Base-by-base conservation (phyloP, 2,797 vertebrate genomes). In the Sebastes itinus region DNA sequence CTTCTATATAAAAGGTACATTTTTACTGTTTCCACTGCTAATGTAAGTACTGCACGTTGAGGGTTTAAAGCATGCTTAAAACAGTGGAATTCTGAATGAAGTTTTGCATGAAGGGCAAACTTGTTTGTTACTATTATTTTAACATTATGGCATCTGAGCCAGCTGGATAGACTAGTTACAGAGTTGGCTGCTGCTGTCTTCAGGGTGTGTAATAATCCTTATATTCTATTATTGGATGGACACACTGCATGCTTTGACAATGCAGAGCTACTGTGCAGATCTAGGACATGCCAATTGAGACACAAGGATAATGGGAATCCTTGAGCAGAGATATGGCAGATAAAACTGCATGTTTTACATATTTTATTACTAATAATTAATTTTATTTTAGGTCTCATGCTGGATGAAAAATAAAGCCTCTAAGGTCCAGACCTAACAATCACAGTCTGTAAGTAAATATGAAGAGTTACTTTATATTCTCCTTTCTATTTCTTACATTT, bases 251-350 rank as follows among this genome's bases (percentile, higher is more conserved):
- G 20, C 49, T 52, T 52, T 20, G 20, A 52, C 49, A 55, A 35
- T 52, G 38, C 54, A 64, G 14, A 61, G 58, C 11, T 60, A 66
- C 38, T 49, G 23, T 46, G 16, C 65, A 54, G 63, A 83, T 86
- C 35, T 77, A 27, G 82, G 80, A 81, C 84, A 52, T 69, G 74
- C 49, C 82, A 80, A 11, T 13, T 73, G 82, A 83, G 80, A 88
- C 61, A 28, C 64, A 49, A 4, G 55, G 22, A 75, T 79, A 62
- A 81, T 72, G 12, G 46, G 7, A 82, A 80, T 72, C 28, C 64
- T 23, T 32, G 30, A 70, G 16, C 66, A 38, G 33, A 55, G 1
- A 18, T 46, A 46, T 46, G 42, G 42, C 42, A 46, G 42, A 46
- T 30, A 9, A 23, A 58, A 64, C 42, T 52, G 27, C 11, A 67